phyloP scores from a whole-genome alignment of 2,113 vertebrate genomes.

The Pteropus alecto region DNA sequence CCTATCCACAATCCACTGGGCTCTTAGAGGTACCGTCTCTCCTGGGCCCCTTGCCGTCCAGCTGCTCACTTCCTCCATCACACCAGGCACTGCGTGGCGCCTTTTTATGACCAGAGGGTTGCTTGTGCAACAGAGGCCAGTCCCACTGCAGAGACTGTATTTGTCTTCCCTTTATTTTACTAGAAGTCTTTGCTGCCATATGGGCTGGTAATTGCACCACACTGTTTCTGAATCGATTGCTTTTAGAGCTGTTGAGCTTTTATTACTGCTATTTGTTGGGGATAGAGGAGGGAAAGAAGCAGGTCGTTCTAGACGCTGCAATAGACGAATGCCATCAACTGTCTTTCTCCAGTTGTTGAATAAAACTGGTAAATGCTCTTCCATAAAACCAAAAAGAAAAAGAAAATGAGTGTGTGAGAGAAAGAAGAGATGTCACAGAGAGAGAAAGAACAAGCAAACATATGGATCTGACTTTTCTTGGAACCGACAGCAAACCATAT shows the following conservation, averaged over 20 bases:
- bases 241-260: constrained; percentile 82
- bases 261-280: constrained; percentile 75
- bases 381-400: constrained; percentile 72
- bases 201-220: constrained; percentile 80
- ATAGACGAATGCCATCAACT: constrained; percentile 78
- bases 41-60: background rate
- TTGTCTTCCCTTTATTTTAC: constrained; percentile 77
- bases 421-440: background rate
- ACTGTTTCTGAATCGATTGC: constrained; percentile 81
- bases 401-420: background rate
- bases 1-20: background rate
- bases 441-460: background rate
- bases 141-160: constrained; percentile 61
- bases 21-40: background rate
- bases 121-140: constrained; percentile 32
- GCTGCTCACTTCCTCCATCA: background rate
- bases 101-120: constrained; percentile 25
- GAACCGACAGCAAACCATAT: constrained; percentile 31
- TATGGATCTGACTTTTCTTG: background rate
- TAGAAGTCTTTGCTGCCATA: constrained; percentile 77
- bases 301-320: constrained; percentile 62
- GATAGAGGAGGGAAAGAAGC: constrained; percentile 77
- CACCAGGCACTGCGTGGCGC: background rate
- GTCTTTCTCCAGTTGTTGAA: constrained; percentile 76
- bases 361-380: constrained; percentile 72